Percentiles rank a stretch among this genome's conserved stretches.
phyloP scores from a whole-genome alignment of 2,888 invertebrate species.

The Monochamus alternatus region DNA sequence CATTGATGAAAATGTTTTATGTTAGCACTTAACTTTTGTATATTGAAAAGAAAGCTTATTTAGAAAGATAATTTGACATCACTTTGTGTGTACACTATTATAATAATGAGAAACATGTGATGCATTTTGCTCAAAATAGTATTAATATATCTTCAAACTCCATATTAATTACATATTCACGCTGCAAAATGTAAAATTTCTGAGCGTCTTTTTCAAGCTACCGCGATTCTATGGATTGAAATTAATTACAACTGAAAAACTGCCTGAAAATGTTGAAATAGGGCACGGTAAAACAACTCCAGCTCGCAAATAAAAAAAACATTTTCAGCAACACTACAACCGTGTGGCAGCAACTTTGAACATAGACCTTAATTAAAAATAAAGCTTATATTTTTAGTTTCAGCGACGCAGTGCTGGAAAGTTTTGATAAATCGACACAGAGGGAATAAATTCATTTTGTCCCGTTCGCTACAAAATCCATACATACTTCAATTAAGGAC shows the following conservation, averaged over 20 bases:
- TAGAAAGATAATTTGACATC: too few species aligned
- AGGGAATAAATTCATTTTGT: conserved; percentile 25
- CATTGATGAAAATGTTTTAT: too few species aligned
- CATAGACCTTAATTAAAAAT: conserved; percentile 19
- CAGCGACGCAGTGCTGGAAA: not conserved
- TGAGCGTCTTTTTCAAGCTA: too few species aligned
- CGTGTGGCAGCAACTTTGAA: conserved; percentile 1
- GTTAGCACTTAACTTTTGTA: too few species aligned
- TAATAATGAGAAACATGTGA: too few species aligned
- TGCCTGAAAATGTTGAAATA: not conserved
- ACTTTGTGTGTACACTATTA: too few species aligned
- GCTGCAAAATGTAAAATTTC: too few species aligned
- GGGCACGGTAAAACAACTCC: not conserved
- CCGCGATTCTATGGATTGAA: not conserved
- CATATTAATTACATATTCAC: too few species aligned
- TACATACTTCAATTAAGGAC: conserved; percentile 25
- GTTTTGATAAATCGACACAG: conserved; percentile 23
- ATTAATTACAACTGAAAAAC: not conserved
- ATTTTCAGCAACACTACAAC: not conserved
- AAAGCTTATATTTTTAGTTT: conserved; percentile 16
- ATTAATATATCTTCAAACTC: too few species aligned
- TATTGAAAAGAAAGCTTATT: too few species aligned
- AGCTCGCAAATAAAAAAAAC: not conserved
- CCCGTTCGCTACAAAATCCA: conserved; percentile 15
- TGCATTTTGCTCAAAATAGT: too few species aligned